Conservation (phyloP, 2,888 invertebrate genomes). For the Netelia melanura region DNA sequence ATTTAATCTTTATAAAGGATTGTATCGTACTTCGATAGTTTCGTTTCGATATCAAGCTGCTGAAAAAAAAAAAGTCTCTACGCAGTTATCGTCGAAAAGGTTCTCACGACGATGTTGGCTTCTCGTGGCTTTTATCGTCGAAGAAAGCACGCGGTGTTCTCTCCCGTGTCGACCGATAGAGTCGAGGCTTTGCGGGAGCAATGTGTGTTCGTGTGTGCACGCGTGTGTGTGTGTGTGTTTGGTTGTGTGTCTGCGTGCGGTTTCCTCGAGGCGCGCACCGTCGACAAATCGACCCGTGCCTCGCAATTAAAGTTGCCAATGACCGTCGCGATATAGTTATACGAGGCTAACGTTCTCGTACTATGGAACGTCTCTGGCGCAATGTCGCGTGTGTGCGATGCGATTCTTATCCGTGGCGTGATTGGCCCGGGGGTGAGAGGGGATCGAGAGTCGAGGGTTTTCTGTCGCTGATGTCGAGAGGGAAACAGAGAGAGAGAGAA, state of each 20-base stretch:
- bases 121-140: slow-evolving; percentile 58
- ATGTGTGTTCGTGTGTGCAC: slow-evolving; percentile 59
- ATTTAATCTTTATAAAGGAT: neutral
- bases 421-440: slow-evolving; percentile 70
- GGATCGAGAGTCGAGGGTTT: slow-evolving; percentile 47
- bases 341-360: neutral
- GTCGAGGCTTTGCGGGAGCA: slow-evolving; percentile 40
- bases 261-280: slow-evolving; percentile 55
- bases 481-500: neutral
- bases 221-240: slow-evolving; percentile 64
- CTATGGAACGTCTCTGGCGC: slow-evolving; percentile 18
- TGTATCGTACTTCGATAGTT: neutral
- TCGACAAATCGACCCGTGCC: slow-evolving; percentile 81
- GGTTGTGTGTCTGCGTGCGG: slow-evolving; percentile 65
- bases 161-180: slow-evolving; percentile 35
- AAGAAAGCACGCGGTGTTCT: slow-evolving; percentile 45
- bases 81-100: slow-evolving; percentile 24
- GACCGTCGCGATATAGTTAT: slow-evolving; percentile 19
- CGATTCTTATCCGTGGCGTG: slow-evolving; percentile 78
- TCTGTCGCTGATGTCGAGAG: slow-evolving; percentile 26
- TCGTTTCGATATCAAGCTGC: neutral
- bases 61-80: neutral
- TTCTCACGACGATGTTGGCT: slow-evolving; percentile 4
- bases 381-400: slow-evolving; percentile 64
- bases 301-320: slow-evolving; percentile 78